Evolutionary conservation across 2,888 invertebrate species (phyloP).

Genomic region (Galeopsomyia nigrocyanea): DNA sequence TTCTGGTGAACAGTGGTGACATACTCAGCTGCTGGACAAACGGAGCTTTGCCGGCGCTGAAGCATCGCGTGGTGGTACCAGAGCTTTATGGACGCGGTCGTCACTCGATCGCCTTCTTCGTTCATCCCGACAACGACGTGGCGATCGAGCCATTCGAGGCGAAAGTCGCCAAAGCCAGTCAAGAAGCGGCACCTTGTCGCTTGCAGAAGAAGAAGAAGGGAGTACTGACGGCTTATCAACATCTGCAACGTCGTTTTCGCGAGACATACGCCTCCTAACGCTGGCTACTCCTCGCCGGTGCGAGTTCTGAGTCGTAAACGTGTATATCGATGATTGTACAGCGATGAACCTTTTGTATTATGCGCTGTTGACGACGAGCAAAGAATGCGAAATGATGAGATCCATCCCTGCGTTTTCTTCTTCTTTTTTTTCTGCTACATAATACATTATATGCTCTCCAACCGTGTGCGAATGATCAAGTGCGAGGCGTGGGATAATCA

Average conservation of each 20-base stretch:
- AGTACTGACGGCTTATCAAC: slow-evolving; percentile 79
- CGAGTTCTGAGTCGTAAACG: no score
- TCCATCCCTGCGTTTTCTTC: no score
- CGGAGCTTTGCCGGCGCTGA: slow-evolving; percentile 78
- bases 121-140: slow-evolving; percentile 78
- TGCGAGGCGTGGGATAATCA: no score
- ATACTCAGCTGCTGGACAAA: slow-evolving; percentile 82
- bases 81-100: slow-evolving; percentile 76
- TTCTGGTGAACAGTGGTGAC: slow-evolving; percentile 83
- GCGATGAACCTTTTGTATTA: no score
- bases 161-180: slow-evolving; percentile 59
- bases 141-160: slow-evolving; percentile 71
- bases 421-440: no score
- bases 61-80: slow-evolving; percentile 82
- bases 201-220: slow-evolving; percentile 71
- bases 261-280: slow-evolving; percentile 74
- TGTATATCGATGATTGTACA: no score
- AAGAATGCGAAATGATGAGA: no score
- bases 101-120: slow-evolving; percentile 84
- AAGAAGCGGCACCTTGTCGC: slow-evolving; percentile 66
- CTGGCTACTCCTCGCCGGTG: not conserved
- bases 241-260: slow-evolving; percentile 79
- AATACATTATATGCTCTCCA: no score
- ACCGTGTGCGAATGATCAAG: no score
- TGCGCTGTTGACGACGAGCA: no score